Conservation (phyloP, 1,140 invertebrate species). For the Leptopilina clavipes region DNA sequence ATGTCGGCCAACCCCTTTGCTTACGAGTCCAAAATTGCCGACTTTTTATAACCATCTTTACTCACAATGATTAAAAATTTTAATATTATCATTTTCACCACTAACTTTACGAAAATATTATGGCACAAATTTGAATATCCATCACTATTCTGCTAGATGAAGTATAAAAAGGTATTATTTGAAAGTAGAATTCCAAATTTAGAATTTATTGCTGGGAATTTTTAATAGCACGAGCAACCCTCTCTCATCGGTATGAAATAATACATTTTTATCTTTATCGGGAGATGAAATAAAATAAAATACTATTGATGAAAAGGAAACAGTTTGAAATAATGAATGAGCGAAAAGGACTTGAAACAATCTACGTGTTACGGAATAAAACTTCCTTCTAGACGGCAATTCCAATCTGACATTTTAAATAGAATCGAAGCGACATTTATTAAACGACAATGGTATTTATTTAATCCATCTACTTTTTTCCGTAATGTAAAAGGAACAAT, state of each 20-base stretch:
- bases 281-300: background rate
- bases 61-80: no score
- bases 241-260: background rate
- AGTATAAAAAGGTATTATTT: no score
- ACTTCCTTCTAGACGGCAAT: background rate
- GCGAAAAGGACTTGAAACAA: background rate
- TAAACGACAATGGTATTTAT: constrained; percentile 16
- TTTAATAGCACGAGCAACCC: background rate
- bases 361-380: background rate
- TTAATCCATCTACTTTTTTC: background rate
- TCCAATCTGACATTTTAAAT: constrained; percentile 10
- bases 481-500: constrained; percentile 12
- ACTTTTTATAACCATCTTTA: no score
- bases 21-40: no score
- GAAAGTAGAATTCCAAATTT: no score
- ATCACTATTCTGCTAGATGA: no score
- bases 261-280: background rate
- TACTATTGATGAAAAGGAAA: background rate
- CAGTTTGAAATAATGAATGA: background rate
- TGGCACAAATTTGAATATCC: no score
- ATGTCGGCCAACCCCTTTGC: background rate
- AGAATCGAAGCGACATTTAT: constrained; percentile 16
- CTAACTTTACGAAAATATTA: no score
- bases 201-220: background rate
- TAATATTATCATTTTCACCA: no score